Base-by-base conservation (phyloP, 2,113 vertebrate genomes). In the Passer montanus region DNA sequence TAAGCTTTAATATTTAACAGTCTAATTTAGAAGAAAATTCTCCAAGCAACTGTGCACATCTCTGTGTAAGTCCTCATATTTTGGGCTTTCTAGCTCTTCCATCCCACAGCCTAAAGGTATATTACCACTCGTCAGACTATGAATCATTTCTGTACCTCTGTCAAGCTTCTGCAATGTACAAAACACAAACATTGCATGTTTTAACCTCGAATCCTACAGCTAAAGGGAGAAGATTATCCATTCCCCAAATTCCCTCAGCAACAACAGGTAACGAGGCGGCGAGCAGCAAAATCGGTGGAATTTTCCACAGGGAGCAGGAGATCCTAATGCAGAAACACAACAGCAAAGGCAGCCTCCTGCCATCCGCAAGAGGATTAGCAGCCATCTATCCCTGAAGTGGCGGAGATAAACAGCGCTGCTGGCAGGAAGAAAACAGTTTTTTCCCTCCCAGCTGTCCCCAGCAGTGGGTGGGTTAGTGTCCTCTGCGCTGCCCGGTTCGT, bases 401-500 rank as follows among this genome's bases (percentile, higher is more conserved):
- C 63, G 17, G 39, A 70, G 80, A 84, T 20, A 83, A 90, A 64
- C 1, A 44, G 17, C 60, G 63, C 79, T 47, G 50, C 63, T 2
- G 27, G 19, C 49, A 73, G 37, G 11, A 22, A 13, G 24, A 18
- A 5, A 18, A 5, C 19, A 35, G 5, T 15, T 41, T 41, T 41
- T 41, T 7, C 60, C 21, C 21, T 16, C 33, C 23, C 53, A 0
- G 5, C 0, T 2, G 33, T 12, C 19, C 37, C 44, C 46, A 9
- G 1, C 60, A 27, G 2, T n/a, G n/a, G n/a, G n/a, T n/a, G n/a
- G n/a, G n/a, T n/a, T n/a, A n/a, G n/a, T n/a, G n/a, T n/a, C n/a
- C 10, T 11, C 13, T 0, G 53, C 23, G 59, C 35, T 5, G 46
- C 37, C n/a, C 33, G 2, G 2, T 1, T 1, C 7, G 5, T 0